These are phyloP conservation scores for Neomicropteryx cornuta DNA, from an alignment of 1,140 invertebrate genomes.

Conservation along the genomic window DNA sequence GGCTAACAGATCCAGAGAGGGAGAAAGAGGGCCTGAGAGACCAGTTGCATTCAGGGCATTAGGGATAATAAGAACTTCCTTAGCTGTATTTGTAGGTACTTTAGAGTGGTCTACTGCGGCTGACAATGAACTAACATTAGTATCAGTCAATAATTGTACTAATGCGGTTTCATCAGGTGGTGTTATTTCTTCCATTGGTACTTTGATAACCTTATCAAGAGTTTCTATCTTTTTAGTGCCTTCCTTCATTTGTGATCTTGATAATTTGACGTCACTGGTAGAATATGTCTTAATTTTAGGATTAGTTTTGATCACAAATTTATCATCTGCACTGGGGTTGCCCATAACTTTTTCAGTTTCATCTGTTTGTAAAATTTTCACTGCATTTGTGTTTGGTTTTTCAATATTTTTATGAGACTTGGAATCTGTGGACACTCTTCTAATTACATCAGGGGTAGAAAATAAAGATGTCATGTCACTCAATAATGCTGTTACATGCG, in stretches of 20 bases:
- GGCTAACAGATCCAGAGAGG: constrained; percentile 34
- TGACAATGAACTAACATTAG: constrained; percentile 7
- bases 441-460: constrained; percentile 67
- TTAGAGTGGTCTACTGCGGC: neutral
- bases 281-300: constrained; percentile 10
- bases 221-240: no score
- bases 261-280: constrained; percentile 7
- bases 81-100: constrained; percentile 22
- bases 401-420: constrained; percentile 27
- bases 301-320: no score
- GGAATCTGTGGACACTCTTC: constrained; percentile 45
- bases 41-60: constrained; percentile 32
- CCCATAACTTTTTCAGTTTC: neutral
- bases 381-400: constrained; percentile 15
- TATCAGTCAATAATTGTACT: constrained; percentile 33
- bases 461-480: constrained; percentile 57
- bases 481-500: constrained; percentile 45
- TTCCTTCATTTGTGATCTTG: no score
- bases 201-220: no score
- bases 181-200: no score
- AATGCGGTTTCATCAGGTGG: no score
- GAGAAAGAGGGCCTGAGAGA: constrained; percentile 32
- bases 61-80: constrained; percentile 33
- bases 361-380: neutral
- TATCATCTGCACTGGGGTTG: no score